Base-by-base conservation (phyloP, 1,140 invertebrate genomes). In the Tetramorium alpestre region DNA sequence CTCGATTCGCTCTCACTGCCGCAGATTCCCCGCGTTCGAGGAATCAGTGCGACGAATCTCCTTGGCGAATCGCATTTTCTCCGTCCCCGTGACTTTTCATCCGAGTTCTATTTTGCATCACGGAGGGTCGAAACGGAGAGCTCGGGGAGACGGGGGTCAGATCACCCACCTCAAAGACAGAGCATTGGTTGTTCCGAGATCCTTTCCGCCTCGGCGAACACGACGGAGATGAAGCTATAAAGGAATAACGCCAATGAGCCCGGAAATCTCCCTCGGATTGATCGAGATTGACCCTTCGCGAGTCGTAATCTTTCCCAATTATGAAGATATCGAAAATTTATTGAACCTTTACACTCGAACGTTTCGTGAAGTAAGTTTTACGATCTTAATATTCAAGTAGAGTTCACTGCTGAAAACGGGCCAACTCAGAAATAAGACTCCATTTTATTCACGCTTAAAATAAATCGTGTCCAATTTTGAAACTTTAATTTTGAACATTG, bases 51-150 rank as follows among this genome's bases (percentile, higher is more conserved):
- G 58, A 70, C 58, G 62, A 88, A 88, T 67, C 51, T 56, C 33
- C 33, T 60, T 62, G 69, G 72, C 44, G 69, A 87, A 87, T 84
- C 44, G 62, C 49, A 75, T 88, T 87, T 87, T 72, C 33, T 47
- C 33, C 77, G 47, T 54, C 76, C 58, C 76, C 33, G 60, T 58
- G 76, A 88, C 75, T 88, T 88, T 62, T 47, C 49, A 56, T 58
- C 28, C 56, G 75, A 87, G 56, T 81, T 73, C 85, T 86, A 88
- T 88, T 87, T 88, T 87, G 64, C 54, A 75, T 85, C 44, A 38
- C 58, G 51, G 38, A 64, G n/a, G 13, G 2, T 64, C 10, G 87
- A 77, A 67, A 77, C 10, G 65, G 44, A 54, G 25, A 60, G 33
- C 33, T 33, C 33, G n/a, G n/a, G 13, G 22, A 47, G 25, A 16